Conservation (phyloP, 2,113 vertebrate genomes). For the Anhinga anhinga region DNA sequence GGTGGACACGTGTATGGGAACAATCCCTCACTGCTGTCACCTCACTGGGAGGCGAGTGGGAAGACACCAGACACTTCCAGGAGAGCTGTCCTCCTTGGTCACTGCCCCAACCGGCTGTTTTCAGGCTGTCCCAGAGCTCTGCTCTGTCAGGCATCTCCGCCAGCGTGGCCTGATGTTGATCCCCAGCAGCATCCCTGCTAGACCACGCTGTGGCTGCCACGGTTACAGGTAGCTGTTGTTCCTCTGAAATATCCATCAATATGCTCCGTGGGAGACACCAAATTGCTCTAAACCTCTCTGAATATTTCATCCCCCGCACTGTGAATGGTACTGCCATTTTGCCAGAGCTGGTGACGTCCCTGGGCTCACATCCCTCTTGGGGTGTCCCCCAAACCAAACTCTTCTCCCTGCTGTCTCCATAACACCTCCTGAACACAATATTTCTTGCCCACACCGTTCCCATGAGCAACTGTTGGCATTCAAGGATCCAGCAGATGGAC, state of each 20-base stretch:
- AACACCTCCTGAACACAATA: rapidly evolving
- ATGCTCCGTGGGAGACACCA: background rate
- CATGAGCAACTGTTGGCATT: rapidly evolving
- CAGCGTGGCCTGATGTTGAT: rapidly evolving
- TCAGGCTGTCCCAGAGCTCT: background rate
- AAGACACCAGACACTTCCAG: background rate
- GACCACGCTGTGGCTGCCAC: rapidly evolving
- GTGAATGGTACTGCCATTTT: background rate
- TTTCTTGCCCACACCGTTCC: background rate
- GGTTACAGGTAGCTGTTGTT: background rate
- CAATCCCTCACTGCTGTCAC: background rate
- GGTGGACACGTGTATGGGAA: rapidly evolving
- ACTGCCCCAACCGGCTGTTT: background rate
- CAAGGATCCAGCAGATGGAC: background rate
- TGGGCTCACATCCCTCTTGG: rapidly evolving
- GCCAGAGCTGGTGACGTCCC: background rate
- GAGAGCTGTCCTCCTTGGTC: background rate
- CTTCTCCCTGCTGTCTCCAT: rapidly evolving
- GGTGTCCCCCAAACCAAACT: background rate
- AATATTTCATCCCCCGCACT: conserved; percentile 53
- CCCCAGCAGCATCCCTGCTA: background rate
- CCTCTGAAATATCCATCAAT: conserved; percentile 47
- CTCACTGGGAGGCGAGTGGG: background rate
- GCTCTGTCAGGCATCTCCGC: rapidly evolving
- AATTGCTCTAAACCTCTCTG: conserved; percentile 64